A percentile compares a stretch with the other conserved stretches of the same genome.
Evolutionary conservation across 2,113 vertebrate genomes (phyloP).

Genomic region (Gadus macrocephalus): DNA sequence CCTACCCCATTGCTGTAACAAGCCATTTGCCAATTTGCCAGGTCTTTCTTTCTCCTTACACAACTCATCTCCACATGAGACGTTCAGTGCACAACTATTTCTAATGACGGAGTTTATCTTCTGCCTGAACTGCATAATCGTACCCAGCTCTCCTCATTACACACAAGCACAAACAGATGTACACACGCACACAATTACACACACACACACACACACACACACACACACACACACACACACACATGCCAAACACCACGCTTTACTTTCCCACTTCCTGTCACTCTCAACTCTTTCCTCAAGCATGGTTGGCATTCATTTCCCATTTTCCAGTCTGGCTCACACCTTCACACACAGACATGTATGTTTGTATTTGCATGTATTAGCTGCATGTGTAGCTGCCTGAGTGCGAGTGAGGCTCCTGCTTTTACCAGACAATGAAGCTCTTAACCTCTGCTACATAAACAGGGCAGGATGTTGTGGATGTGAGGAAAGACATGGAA

Average conservation of each 20-base stretch:
- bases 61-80: not conserved
- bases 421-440: conserved; percentile 56
- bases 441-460: conserved; percentile 51
- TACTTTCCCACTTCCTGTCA: too few relatives aligned
- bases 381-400: conserved; percentile 16
- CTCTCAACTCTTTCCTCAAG: too few relatives aligned
- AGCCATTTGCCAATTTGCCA: not conserved
- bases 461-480: conserved; percentile 11
- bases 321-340: too few relatives aligned
- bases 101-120: not conserved
- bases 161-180: not conserved
- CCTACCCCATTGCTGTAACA: not conserved
- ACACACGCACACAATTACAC: not conserved
- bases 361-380: not conserved
- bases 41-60: not conserved
- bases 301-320: too few relatives aligned
- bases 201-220: not conserved
- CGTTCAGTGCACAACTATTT: not conserved
- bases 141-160: not conserved
- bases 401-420: conserved; percentile 17
- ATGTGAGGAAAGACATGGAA: conserved; percentile 44
- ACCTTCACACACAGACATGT: not conserved
- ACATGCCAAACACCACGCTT: not conserved
- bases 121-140: not conserved
- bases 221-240: not conserved